A percentile compares a stretch with the other conserved stretches of the same genome.
These are phyloP conservation scores for Chrysopilus asiliformis DNA, from an alignment of 2,888 invertebrate species.

Conservation along the genomic window DNA sequence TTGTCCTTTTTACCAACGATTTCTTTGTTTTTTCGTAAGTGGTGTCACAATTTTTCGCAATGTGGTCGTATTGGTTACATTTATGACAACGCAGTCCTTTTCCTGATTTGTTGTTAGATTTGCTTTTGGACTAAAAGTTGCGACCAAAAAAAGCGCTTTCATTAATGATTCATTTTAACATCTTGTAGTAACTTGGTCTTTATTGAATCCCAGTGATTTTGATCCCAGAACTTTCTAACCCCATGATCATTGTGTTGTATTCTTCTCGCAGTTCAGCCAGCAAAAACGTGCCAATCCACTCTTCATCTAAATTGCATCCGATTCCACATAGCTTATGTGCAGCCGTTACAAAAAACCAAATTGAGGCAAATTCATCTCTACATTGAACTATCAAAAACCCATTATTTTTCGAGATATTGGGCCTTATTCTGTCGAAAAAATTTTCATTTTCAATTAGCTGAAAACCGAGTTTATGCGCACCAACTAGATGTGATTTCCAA, in stretches of 20 bases:
- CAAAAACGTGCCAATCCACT: conserved; percentile 21
- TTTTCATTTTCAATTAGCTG: no score
- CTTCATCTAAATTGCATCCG: conserved; percentile 13
- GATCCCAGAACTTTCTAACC: conserved; percentile 17
- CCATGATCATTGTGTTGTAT: conserved; percentile 21
- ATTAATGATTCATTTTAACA: not conserved
- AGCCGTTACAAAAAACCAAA: no score
- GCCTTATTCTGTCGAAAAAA: no score
- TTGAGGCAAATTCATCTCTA: no score
- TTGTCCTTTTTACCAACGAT: no score
- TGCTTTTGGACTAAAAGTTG: not conserved
- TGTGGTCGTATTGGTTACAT: not conserved
- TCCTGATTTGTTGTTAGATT: no score
- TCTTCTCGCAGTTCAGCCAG: conserved; percentile 20
- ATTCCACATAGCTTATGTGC: conserved; percentile 20
- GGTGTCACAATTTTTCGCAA: not conserved
- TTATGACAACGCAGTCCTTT: no score
- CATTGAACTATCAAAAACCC: no score
- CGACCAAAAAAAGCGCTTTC: not conserved
- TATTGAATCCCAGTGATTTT: conserved; percentile 19
- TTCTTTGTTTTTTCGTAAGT: not conserved
- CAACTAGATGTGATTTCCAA: no score
- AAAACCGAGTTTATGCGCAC: no score
- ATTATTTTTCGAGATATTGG: no score
- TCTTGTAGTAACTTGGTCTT: conserved; percentile 21